Conservation (phyloP, 2,888 invertebrate genomes). For the Melitaea athalia region DNA sequence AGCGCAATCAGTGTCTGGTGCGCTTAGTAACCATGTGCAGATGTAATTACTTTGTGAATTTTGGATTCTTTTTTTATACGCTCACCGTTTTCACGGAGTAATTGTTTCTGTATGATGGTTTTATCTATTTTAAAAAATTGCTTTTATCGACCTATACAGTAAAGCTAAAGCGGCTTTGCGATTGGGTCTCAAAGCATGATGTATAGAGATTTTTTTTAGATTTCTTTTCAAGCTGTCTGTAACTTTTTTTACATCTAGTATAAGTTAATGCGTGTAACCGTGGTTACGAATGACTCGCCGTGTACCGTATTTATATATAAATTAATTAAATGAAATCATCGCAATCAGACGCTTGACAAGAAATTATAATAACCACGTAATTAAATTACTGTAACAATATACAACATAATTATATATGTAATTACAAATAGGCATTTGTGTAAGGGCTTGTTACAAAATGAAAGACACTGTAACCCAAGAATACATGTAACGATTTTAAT, state of each 20-base stretch:
- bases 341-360: constrained; percentile 73
- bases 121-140: constrained; percentile 72
- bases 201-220: constrained; percentile 79
- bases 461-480: constrained; percentile 85
- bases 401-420: constrained; percentile 70
- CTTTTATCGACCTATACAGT: constrained; percentile 72
- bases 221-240: constrained; percentile 78
- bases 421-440: constrained; percentile 83
- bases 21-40: constrained; percentile 72
- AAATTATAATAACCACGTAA: constrained; percentile 79
- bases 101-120: constrained; percentile 72
- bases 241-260: constrained; percentile 46
- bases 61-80: constrained; percentile 77
- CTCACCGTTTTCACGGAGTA: constrained; percentile 79
- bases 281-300: constrained; percentile 31
- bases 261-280: constrained; percentile 30
- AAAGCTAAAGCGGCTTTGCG: constrained; percentile 71
- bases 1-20: constrained; percentile 76
- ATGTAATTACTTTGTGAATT: constrained; percentile 79
- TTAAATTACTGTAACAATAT: constrained; percentile 82
- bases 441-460: constrained; percentile 84
- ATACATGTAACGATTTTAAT: constrained; percentile 80
- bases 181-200: constrained; percentile 77
- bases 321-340: constrained; percentile 46
- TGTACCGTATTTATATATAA: constrained; percentile 39